Base-by-base conservation (phyloP, 1,140 invertebrate species). In the Atta colombica region DNA sequence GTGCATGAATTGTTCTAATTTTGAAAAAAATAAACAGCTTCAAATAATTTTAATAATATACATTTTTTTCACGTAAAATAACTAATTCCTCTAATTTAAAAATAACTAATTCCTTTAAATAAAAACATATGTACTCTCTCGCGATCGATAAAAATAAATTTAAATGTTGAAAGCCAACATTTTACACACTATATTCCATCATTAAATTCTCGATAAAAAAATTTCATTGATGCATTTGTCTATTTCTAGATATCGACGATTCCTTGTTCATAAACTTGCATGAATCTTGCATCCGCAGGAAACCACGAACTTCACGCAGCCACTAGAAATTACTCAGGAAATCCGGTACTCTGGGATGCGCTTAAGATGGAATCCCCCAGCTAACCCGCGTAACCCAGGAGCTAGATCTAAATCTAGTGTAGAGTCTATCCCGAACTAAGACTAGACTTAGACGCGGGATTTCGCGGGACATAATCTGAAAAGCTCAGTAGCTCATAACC, bases 401-500 rank as follows among this genome's bases (percentile, higher is more conserved):
- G 53, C 21, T 35, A 74, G 53, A 82, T 61, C 39, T n/a, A 74
- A 74, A 72, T 82, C 80, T 82, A 25, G n/a, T 60, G 55, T 61
- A 35, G 28, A 18, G 80, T 49, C 69, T 75, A 75, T 84, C 80
- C 68, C 21, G 25, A 60, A 58, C 65, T 71, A 71, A 75, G 69
- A 75, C 80, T 74, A 75, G 80, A 75, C 80, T 84, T 84, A 84
- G 80, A 84, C 58, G 28, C 25, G 55, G 69, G 69, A 84, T 84
- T 84, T 75, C 55, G 28, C 55, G 80, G 69, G 39, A 75, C 80
- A 61, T 84, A 84, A 84, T 75, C 80, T 75, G 68, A 61, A 84
- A 84, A 84, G 80, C 80, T 75, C 69, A 35, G 69, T 51, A 61
- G 39, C 80, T 84, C 80, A 84, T 84, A 84, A 84, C 69, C 80